Conservation (phyloP, 2,113 vertebrate species). For the Nibea coibor region DNA sequence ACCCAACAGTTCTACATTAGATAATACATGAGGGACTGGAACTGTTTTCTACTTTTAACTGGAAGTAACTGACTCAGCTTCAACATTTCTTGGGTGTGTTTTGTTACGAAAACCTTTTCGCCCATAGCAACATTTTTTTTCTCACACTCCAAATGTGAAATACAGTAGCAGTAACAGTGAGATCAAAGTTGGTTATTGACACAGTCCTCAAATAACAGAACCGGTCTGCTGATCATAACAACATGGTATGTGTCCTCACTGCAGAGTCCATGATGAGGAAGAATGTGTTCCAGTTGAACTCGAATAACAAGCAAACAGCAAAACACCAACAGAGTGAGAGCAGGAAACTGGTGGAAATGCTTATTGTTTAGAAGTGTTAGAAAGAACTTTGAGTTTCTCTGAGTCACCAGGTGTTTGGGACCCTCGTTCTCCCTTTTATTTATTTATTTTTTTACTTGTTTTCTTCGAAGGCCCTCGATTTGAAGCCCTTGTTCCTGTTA, state of each 20-base stretch:
- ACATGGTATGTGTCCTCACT: constrained; percentile 2
- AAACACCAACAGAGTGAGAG: constrained; percentile 21
- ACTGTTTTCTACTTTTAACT: constrained; percentile 15
- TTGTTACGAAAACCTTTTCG: constrained; percentile 62
- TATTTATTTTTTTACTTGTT: background rate
- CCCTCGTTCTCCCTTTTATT: background rate
- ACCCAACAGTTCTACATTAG: too few species aligned
- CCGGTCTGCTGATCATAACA: constrained; percentile 21
- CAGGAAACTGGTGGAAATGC: constrained; percentile 9
- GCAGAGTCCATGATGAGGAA: constrained; percentile 21
- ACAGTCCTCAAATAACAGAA: constrained; percentile 11
- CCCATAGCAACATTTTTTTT: constrained; percentile 67
- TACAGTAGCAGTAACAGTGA: constrained; percentile 28
- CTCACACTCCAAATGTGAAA: constrained; percentile 21
- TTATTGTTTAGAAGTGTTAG: constrained; percentile 48
- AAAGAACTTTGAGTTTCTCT: constrained; percentile 23
- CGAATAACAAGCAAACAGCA: constrained; percentile 50
- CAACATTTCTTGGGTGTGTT: constrained; percentile 53
- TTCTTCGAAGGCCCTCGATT: constrained; percentile 21
- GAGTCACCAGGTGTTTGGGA: background rate
- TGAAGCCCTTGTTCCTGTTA: constrained; percentile 38
- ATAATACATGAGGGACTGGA: background rate
- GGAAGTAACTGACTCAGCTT: constrained; percentile 29
- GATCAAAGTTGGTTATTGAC: constrained; percentile 36
- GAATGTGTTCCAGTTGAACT: constrained; percentile 50